Evolutionary conservation across 2,113 vertebrate genomes (phyloP).

Genomic region (Donacobius atricapilla): DNA sequence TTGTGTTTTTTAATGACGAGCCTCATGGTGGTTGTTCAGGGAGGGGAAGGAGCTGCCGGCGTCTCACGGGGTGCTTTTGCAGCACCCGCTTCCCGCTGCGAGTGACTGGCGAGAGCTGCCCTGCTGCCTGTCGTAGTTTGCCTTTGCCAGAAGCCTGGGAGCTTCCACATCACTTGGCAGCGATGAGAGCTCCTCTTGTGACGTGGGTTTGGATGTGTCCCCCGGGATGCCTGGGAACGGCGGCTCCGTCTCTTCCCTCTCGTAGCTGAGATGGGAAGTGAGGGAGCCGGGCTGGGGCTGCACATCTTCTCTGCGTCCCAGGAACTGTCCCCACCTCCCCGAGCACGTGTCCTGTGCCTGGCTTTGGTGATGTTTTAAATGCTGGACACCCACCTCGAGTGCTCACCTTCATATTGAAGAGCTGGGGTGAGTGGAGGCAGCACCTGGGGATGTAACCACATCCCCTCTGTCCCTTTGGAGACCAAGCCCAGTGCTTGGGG

Average conservation of each 20-base stretch:
- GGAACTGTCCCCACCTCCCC: background rate
- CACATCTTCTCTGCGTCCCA: background rate
- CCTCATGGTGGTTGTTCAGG: background rate
- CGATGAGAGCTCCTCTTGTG: background rate
- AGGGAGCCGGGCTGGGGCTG: accelerated
- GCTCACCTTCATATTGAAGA: accelerated
- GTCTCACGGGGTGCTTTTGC: background rate
- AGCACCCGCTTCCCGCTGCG: background rate
- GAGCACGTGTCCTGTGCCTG: accelerated
- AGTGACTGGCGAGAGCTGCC: background rate
- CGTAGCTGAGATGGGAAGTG: accelerated
- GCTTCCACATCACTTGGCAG: accelerated
- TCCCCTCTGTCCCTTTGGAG: background rate
- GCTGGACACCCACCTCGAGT: accelerated
- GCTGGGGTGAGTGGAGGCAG: accelerated
- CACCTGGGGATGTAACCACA: background rate
- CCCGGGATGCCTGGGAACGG: background rate
- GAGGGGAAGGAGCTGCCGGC: background rate
- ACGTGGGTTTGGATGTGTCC: background rate
- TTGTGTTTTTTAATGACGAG: background rate
- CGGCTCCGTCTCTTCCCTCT: background rate
- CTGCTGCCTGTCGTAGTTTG: background rate
- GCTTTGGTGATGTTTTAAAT: background rate
- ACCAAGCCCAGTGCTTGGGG: background rate
- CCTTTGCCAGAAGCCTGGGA: background rate